Evolutionary conservation across 2,797 vertebrate species (phyloP).

Genomic region (Sebastolobus altivelis): DNA sequence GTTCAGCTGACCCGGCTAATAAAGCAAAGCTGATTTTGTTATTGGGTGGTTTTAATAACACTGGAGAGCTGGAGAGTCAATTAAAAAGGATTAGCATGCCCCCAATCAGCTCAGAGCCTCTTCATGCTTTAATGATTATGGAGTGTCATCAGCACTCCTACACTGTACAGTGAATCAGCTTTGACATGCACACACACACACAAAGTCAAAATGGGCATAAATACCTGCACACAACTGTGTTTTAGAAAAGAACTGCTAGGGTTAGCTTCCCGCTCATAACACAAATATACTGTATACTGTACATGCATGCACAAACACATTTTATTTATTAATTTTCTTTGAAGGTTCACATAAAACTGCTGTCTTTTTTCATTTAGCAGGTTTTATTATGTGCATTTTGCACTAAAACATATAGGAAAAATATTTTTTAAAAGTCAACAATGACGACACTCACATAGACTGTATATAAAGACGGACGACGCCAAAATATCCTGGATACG

Average conservation of each 20-base stretch:
- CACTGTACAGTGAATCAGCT: conserved; percentile 63
- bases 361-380: neutral
- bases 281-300: neutral
- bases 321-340: neutral
- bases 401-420: neutral
- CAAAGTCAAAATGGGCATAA: neutral
- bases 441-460: neutral
- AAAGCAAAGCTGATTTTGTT: conserved; percentile 79
- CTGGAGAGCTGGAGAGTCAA: conserved; percentile 79
- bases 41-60: conserved; percentile 77
- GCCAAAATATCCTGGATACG: too few relatives aligned
- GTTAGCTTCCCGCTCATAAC: conserved; percentile 10
- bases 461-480: too few relatives aligned
- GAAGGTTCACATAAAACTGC: neutral
- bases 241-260: neutral
- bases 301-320: neutral
- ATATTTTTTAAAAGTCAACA: neutral
- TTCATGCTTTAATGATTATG: conserved; percentile 79
- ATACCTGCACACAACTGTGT: neutral
- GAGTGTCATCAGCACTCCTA: conserved; percentile 79
- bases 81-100: conserved; percentile 81
- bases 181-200: conserved; percentile 36
- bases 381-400: neutral
- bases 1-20: conserved; percentile 71
- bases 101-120: conserved; percentile 78